These are phyloP conservation scores for Melieria omissa DNA, from an alignment of 2,888 invertebrate species.

Conservation along the genomic window DNA sequence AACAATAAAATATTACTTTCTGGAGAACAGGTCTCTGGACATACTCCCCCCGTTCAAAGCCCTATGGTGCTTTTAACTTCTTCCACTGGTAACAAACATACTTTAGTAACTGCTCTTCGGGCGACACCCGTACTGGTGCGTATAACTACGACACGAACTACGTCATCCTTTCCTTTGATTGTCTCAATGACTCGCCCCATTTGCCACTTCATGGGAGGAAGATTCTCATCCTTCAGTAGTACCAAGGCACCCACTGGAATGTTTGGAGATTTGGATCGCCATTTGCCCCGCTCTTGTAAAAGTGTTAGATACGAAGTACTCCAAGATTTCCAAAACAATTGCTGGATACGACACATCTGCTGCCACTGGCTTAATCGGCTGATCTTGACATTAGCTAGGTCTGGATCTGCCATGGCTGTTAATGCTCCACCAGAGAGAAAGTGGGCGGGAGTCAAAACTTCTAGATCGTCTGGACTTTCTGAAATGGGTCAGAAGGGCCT, in stretches of 20 bases:
- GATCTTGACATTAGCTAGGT: slow-evolving; percentile 21
- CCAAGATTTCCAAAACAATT: slow-evolving; percentile 41
- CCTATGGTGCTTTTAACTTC: too few species aligned
- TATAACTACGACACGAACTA: too few species aligned
- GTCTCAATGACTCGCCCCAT: too few species aligned
- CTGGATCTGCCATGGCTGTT: slow-evolving; percentile 10
- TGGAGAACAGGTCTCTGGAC: too few species aligned
- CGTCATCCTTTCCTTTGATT: too few species aligned
- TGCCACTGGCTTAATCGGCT: slow-evolving; percentile 38
- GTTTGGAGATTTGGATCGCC: slow-evolving; percentile 29
- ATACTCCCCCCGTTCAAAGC: too few species aligned
- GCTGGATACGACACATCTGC: slow-evolving; percentile 29
- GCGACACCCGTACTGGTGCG: too few species aligned
- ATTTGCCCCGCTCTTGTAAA: slow-evolving; percentile 42
- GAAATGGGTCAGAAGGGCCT: slow-evolving; percentile 35
- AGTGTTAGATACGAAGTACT: slow-evolving; percentile 36
- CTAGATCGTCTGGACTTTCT: slow-evolving; percentile 22
- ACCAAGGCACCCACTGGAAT: slow-evolving; percentile 17
- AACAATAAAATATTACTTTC: too few species aligned
- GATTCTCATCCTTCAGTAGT: too few species aligned
- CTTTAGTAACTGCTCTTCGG: too few species aligned
- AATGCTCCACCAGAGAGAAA: slow-evolving; percentile 30
- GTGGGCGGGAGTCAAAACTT: slow-evolving; percentile 35
- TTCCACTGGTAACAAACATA: too few species aligned
- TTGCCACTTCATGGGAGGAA: too few species aligned